These are phyloP conservation scores for Eupsittula cactorum DNA, from an alignment of 2,113 vertebrate species.

Conservation along the genomic window DNA sequence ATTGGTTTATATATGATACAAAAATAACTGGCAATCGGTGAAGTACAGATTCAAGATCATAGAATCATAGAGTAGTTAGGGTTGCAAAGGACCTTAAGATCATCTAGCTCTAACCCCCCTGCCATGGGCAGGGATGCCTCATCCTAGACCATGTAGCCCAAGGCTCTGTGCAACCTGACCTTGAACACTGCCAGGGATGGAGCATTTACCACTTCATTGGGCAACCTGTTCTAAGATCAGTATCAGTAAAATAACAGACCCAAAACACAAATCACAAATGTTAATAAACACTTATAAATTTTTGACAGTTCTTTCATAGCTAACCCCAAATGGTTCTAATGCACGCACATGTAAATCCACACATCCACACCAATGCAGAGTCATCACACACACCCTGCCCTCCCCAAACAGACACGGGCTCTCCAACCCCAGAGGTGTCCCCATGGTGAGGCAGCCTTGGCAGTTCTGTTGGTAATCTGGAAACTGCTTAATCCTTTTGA, in stretches of 20 bases:
- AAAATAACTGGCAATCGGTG: neutral
- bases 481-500: neutral
- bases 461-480: neutral
- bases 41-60: neutral
- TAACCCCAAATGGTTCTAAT: rapidly evolving
- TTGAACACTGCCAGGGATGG: neutral
- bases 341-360: rapidly evolving
- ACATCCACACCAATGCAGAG: no score
- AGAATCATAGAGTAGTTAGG: neutral
- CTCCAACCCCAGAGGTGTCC: neutral
- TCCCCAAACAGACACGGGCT: neutral
- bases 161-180: neutral
- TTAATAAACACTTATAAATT: neutral
- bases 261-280: neutral
- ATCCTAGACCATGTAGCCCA: neutral
- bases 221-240: neutral
- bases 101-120: neutral
- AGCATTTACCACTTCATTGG: neutral
- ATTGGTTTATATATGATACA: neutral
- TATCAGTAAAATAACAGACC: neutral
- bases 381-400: neutral
- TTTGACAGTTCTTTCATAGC: neutral
- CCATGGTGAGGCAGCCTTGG: neutral
- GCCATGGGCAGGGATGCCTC: neutral
- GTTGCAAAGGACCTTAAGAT: neutral